phyloP scores from a whole-genome alignment of 1,140 invertebrate genomes.

The Orchesella cincta region DNA sequence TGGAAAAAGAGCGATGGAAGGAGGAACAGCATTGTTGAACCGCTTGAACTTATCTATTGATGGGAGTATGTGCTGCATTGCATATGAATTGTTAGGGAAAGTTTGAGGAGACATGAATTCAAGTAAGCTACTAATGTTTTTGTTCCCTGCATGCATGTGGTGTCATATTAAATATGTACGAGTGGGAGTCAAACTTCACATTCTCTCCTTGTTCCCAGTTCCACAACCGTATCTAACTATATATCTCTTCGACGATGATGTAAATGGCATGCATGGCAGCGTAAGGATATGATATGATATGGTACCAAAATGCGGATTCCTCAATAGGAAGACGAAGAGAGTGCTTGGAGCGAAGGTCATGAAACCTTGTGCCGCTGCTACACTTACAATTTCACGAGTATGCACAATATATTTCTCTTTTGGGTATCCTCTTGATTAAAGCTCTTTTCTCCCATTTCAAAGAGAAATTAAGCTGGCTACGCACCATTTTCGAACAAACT shows the following conservation, averaged over 20 bases:
- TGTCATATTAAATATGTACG: not conserved
- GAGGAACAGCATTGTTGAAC: no score
- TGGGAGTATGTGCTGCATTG: no score
- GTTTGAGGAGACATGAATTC: not conserved
- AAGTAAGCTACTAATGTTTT: not conserved
- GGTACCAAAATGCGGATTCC: no score
- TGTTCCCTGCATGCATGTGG: not conserved
- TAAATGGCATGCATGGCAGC: no score
- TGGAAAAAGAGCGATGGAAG: no score
- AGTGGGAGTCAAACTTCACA: no score
- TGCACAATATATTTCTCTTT: slow-evolving; percentile 1
- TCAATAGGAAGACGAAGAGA: not conserved
- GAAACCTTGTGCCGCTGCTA: not conserved
- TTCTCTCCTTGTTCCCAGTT: no score
- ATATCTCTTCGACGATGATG: no score
- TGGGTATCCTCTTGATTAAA: not conserved
- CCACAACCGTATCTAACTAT: no score
- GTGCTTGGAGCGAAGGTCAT: not conserved
- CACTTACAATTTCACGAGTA: not conserved
- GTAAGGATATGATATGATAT: no score
- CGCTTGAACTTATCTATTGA: no score
- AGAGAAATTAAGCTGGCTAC: not conserved
- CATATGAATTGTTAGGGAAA: not conserved
- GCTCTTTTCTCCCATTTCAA: not conserved
- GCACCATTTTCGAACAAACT: no score